A percentile compares a stretch with the other conserved stretches of the same genome.
Conservation (phyloP, 2,888 invertebrate genomes). For the Andrena trimmerana region DNA sequence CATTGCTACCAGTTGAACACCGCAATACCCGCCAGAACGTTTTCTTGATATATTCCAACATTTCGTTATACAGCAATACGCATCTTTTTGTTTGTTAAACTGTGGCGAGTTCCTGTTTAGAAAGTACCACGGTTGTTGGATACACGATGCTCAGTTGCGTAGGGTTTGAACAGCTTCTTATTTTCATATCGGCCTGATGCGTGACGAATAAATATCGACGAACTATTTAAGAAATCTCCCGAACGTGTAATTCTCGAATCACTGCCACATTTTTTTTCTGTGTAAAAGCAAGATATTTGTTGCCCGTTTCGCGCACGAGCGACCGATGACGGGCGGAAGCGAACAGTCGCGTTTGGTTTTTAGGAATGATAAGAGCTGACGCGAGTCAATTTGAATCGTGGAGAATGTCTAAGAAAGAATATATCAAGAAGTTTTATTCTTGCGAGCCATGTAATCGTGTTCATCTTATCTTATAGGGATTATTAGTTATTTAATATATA, state of each 20-base stretch:
- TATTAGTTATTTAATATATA: constrained; percentile 49
- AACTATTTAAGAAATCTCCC: constrained; percentile 8
- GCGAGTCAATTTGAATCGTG: constrained; percentile 9
- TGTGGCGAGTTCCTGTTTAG: constrained; percentile 31
- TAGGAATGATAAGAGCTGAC: neutral
- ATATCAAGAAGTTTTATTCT: constrained; percentile 60
- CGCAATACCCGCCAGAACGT: neutral
- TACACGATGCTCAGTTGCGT: neutral
- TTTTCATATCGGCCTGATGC: neutral
- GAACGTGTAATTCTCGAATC: constrained; percentile 9
- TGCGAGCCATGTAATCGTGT: constrained; percentile 49
- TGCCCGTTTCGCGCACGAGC: neutral
- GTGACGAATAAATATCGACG: neutral
- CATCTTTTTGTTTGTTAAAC: constrained; percentile 30
- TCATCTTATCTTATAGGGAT: constrained; percentile 46
- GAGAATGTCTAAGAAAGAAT: constrained; percentile 9
- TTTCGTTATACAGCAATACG: constrained; percentile 10
- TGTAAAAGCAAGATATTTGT: constrained; percentile 16
- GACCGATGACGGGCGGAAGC: constrained; percentile 17
- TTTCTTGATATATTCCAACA: constrained; percentile 24
- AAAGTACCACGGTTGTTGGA: constrained; percentile 1
- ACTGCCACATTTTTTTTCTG: constrained; percentile 42
- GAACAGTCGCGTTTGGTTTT: neutral
- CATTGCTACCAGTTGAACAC: neutral
- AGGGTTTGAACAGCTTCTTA: constrained; percentile 3